Evolutionary conservation across 2,888 invertebrate genomes (phyloP).

Genomic region (Lasioglossum pauxillum): DNA sequence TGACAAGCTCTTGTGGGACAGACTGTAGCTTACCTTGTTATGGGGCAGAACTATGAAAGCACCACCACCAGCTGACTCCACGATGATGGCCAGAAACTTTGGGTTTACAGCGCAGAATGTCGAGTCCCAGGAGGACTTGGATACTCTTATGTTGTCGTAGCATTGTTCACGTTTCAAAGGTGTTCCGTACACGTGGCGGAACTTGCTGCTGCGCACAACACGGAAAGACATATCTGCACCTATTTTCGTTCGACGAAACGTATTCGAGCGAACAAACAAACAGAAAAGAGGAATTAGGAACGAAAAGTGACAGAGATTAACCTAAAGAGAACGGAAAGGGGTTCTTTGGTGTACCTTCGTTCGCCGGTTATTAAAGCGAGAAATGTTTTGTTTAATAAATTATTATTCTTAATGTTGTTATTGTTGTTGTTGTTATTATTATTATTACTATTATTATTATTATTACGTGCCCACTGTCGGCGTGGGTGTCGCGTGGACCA

Average conservation of each 20-base stretch:
- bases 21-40: slow-evolving; percentile 87
- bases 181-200: slow-evolving; percentile 97
- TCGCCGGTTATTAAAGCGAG: slow-evolving; percentile 68
- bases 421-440: slow-evolving; percentile 68
- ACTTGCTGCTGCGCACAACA: slow-evolving; percentile 98
- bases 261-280: slow-evolving; percentile 19
- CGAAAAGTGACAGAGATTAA: slow-evolving; percentile 46
- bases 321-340: slow-evolving; percentile 36
- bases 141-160: slow-evolving; percentile 98
- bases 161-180: slow-evolving; percentile 97
- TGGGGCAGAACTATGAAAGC: slow-evolving; percentile 97
- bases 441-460: slow-evolving; percentile 38
- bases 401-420: slow-evolving; percentile 70
- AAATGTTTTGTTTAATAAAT: slow-evolving; percentile 73
- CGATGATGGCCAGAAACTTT: slow-evolving; percentile 98
- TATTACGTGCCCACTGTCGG: slow-evolving; percentile 80
- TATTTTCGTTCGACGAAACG: slow-evolving; percentile 35
- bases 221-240: slow-evolving; percentile 93
- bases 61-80: slow-evolving; percentile 98
- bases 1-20: too few species aligned
- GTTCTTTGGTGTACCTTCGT: slow-evolving; percentile 16
- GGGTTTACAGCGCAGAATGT: slow-evolving; percentile 99
- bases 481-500: slow-evolving; percentile 83
- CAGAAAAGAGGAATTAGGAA: slow-evolving; percentile 17
- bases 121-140: slow-evolving; percentile 99